Conservation (phyloP, 2,113 vertebrate species). For the Crypturellus undulatus region DNA sequence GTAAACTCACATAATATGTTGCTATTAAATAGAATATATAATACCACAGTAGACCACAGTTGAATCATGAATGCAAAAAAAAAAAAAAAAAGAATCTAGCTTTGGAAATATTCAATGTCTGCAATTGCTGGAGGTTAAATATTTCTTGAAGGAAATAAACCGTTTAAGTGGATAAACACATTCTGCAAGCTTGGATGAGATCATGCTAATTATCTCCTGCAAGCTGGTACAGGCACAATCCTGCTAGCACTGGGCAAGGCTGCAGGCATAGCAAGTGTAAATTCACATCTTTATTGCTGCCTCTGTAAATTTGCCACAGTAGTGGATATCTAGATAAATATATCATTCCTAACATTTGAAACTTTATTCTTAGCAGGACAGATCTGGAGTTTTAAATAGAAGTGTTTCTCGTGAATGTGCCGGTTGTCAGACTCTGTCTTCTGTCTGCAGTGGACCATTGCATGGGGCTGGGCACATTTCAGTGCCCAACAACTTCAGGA, state of each 20-base stretch:
- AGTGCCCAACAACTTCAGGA: background rate
- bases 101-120: slow-evolving; percentile 4
- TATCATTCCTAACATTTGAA: background rate
- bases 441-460: background rate
- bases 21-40: background rate
- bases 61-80: background rate
- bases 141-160: slow-evolving; percentile 31
- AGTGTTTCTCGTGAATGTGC: too few species aligned
- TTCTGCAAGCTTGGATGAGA: background rate
- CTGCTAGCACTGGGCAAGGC: background rate
- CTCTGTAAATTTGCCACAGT: background rate
- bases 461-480: background rate
- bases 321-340: background rate
- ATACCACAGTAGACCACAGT: background rate
- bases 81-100: background rate
- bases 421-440: too few species aligned
- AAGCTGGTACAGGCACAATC: background rate
- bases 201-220: background rate
- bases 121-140: background rate
- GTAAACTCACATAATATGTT: background rate
- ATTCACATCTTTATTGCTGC: background rate
- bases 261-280: background rate
- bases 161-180: slow-evolving; percentile 25
- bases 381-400: too few species aligned
- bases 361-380: background rate